Conservation (phyloP, 2,113 vertebrate species). For the Pelobates fuscus region DNA sequence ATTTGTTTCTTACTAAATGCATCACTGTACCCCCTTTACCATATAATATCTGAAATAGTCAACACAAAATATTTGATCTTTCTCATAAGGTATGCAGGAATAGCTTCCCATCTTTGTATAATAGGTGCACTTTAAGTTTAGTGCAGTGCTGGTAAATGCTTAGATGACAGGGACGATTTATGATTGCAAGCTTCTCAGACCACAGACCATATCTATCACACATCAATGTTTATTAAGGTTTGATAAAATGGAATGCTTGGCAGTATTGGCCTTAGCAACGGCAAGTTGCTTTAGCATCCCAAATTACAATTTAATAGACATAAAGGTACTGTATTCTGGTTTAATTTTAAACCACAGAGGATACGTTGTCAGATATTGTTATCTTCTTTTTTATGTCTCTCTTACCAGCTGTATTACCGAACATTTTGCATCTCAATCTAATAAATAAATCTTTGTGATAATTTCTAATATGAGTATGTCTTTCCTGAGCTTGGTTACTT, state of each 20-base stretch:
- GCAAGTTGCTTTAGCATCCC: background rate
- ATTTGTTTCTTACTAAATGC: too few species aligned
- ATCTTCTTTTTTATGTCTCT: background rate
- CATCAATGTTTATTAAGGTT: background rate
- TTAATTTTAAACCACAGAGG: background rate
- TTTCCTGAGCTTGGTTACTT: too few species aligned
- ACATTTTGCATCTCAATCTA: background rate
- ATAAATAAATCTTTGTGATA: slow-evolving; percentile 3
- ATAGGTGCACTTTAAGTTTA: too few species aligned
- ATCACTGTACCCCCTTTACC: too few species aligned
- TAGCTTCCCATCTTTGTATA: too few species aligned
- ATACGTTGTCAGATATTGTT: background rate
- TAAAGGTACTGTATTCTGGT: background rate
- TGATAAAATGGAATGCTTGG: background rate
- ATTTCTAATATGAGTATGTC: background rate
- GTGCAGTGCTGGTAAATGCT: too few species aligned
- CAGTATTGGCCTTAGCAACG: background rate
- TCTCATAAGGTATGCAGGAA: too few species aligned
- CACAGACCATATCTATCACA: background rate
- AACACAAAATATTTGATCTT: too few species aligned
- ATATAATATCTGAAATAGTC: too few species aligned
- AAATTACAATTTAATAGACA: background rate
- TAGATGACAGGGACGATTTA: too few species aligned
- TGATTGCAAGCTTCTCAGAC: too few species aligned
- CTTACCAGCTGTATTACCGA: background rate